These are phyloP conservation scores for Zeugodacus cucurbitae DNA, from an alignment of 1,140 invertebrate genomes.

Conservation along the genomic window DNA sequence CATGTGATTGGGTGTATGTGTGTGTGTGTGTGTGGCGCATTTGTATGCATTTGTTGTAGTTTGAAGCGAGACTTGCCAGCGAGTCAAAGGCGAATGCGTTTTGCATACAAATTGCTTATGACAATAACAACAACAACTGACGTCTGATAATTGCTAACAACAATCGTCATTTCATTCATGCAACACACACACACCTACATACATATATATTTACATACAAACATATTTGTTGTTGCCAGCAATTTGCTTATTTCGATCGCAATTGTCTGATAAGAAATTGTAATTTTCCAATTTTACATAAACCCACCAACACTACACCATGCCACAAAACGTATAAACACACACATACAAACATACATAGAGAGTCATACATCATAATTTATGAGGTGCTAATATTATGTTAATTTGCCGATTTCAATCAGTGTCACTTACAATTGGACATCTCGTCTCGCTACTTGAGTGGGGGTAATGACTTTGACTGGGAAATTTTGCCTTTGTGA, in stretches of 20 bases:
- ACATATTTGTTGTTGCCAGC: neutral
- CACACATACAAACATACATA: neutral
- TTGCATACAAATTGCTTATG: conserved; percentile 25
- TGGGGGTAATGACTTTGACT: neutral
- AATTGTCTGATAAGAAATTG: conserved; percentile 7
- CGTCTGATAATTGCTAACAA: neutral
- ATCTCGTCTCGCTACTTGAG: neutral
- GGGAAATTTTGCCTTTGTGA: neutral
- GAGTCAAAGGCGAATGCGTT: conserved; percentile 28
- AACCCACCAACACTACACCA: neutral
- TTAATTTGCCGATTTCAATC: conserved; percentile 33
- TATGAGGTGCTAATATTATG: conserved; percentile 37
- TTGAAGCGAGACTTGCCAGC: neutral
- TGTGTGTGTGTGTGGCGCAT: neutral
- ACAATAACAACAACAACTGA: conserved; percentile 5
- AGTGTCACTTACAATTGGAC: neutral
- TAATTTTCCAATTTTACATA: neutral
- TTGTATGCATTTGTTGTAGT: conserved; percentile 12
- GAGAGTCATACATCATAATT: neutral
- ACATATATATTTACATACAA: neutral
- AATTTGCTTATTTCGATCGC: conserved; percentile 25
- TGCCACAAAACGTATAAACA: neutral
- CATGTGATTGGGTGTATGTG: neutral
- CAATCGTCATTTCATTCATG: conserved; percentile 31
- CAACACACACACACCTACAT: neutral